These are phyloP conservation scores for Burhinus bistriatus DNA, from an alignment of 2,113 vertebrate genomes.

Conservation along the genomic window DNA sequence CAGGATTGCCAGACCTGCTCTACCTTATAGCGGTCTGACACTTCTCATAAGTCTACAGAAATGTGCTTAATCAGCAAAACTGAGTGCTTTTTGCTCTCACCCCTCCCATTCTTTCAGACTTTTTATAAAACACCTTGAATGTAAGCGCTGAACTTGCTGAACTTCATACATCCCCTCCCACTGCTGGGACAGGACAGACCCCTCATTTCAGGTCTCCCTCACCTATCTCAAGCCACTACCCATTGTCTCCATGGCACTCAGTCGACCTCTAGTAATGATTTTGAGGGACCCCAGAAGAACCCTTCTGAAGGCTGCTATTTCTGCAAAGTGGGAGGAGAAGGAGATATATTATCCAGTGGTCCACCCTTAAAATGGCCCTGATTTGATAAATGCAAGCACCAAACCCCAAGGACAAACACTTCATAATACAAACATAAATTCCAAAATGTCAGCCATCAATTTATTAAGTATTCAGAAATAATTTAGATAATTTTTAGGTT, in stretches of 20 bases:
- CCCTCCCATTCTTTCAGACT: background rate
- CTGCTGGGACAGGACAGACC: too few species aligned
- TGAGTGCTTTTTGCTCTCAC: background rate
- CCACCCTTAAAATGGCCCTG: background rate
- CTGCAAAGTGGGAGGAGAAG: fast-evolving
- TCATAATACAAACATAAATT: background rate
- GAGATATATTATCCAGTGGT: background rate
- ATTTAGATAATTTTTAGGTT: background rate
- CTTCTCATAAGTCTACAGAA: background rate
- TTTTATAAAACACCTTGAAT: background rate
- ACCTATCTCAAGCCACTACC: too few species aligned
- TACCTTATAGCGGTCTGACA: background rate
- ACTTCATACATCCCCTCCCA: background rate
- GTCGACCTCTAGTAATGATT: background rate
- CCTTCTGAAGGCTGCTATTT: background rate
- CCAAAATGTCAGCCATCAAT: background rate
- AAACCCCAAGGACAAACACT: background rate
- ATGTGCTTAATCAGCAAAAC: background rate
- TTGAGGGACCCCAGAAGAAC: background rate
- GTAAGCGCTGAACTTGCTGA: fast-evolving
- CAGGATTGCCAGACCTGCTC: background rate
- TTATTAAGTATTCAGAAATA: background rate
- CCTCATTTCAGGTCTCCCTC: background rate
- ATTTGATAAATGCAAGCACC: background rate
- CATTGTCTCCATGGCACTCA: background rate